Evolutionary conservation across 2,888 invertebrate genomes (phyloP).

Genomic region (Hirtodrosophila histrioides): DNA sequence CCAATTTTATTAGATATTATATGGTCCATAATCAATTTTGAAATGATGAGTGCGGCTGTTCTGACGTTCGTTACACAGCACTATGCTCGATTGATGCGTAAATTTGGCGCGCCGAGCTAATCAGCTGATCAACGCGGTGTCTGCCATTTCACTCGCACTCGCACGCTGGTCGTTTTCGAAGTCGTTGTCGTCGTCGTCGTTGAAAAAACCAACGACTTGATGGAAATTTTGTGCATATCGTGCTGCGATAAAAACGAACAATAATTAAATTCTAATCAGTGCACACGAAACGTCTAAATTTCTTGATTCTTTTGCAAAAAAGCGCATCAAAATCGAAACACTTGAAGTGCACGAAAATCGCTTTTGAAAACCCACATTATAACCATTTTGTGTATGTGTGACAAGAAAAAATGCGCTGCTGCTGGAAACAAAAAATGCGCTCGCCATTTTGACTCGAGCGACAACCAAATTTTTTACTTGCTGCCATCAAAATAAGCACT

Average conservation of each 20-base stretch:
- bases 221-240: constrained; percentile 69
- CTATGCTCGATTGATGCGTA: constrained; percentile 73
- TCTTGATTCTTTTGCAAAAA: constrained; percentile 73
- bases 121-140: constrained; percentile 71
- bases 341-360: constrained; percentile 66
- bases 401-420: constrained; percentile 75
- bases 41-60: constrained; percentile 34
- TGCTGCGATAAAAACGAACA: constrained; percentile 49
- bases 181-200: constrained; percentile 71
- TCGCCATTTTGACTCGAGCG: constrained; percentile 82
- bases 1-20: neutral
- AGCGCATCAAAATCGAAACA: constrained; percentile 70
- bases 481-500: constrained; percentile 37
- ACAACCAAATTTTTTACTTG: constrained; percentile 67
- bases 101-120: constrained; percentile 77
- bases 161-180: constrained; percentile 67
- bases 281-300: constrained; percentile 61
- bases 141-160: constrained; percentile 74
- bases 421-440: constrained; percentile 81
- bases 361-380: constrained; percentile 69
- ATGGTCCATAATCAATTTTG: neutral
- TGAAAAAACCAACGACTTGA: constrained; percentile 70
- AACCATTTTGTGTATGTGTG: constrained; percentile 64
- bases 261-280: constrained; percentile 41
- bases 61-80: constrained; percentile 51